A percentile compares a stretch with the other conserved stretches of the same genome.
Conservation (phyloP, 2,797 vertebrate species). For the Hylomyscus alleni region DNA sequence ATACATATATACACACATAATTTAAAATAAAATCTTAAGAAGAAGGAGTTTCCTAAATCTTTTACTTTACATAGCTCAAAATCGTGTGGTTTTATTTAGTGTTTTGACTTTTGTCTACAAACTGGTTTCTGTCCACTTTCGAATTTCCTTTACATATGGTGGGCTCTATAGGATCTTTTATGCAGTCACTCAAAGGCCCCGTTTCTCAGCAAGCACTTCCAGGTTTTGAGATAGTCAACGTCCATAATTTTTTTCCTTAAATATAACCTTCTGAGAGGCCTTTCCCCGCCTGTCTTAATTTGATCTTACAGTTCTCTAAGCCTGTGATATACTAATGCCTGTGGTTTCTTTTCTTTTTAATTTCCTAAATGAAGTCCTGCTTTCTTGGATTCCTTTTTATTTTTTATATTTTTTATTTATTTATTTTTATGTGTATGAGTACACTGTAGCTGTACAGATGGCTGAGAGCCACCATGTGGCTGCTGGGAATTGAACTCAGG, state of each 20-base stretch:
- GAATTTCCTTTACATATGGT: neutral
- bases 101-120: neutral
- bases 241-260: neutral
- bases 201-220: neutral
- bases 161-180: neutral
- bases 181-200: neutral
- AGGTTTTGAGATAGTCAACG: neutral
- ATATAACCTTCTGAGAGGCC: neutral
- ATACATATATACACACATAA: neutral
- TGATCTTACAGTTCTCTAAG: slow-evolving; percentile 1
- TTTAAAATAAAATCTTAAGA: neutral
- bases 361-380: neutral
- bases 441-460: too few relatives aligned
- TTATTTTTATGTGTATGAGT: too few relatives aligned
- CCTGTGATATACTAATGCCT: neutral
- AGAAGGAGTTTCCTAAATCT: slow-evolving; percentile 30
- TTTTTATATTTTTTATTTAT: too few relatives aligned
- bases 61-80: neutral
- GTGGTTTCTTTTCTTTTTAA: neutral
- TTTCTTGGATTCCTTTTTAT: neutral
- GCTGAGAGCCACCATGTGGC: too few relatives aligned
- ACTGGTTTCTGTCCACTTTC: neutral
- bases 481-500: too few relatives aligned
- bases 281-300: neutral
- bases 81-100: neutral